Evolutionary conservation across 2,888 invertebrate genomes (phyloP).

Genomic region (Elegia similella): DNA sequence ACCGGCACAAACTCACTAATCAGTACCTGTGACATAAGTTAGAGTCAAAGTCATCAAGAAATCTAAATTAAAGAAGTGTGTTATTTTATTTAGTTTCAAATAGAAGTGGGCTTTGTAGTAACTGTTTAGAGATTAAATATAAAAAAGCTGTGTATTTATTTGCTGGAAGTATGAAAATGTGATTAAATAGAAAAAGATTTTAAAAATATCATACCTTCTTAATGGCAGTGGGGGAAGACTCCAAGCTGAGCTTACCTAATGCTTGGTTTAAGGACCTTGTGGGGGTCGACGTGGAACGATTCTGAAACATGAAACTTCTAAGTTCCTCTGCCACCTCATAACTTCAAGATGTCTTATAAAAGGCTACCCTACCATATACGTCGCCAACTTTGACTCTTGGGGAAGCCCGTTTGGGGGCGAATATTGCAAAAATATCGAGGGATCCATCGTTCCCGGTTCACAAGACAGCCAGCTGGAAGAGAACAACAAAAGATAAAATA

Average conservation of each 20-base stretch:
- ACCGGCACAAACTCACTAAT: conserved; percentile 67
- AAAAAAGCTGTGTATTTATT: too few species aligned
- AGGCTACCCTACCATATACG: conserved; percentile 86
- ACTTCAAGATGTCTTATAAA: background rate
- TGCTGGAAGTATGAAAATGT: background rate
- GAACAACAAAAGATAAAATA: conserved; percentile 30
- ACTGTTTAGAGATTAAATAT: too few species aligned
- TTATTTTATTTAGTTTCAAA: too few species aligned
- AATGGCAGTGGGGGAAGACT: conserved; percentile 55
- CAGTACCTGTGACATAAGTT: conserved; percentile 41
- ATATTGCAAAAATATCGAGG: conserved; percentile 84
- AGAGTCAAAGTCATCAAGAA: background rate
- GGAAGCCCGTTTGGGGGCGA: conserved; percentile 88
- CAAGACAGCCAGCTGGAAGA: conserved; percentile 41
- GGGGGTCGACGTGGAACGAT: conserved; percentile 57
- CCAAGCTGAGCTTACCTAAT: conserved; percentile 56
- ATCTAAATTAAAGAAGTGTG: too few species aligned
- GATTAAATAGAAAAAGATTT: background rate
- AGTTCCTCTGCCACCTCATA: background rate
- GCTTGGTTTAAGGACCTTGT: conserved; percentile 54
- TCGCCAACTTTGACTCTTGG: conserved; percentile 91
- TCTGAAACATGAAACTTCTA: conserved; percentile 46
- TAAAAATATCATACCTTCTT: conserved; percentile 47
- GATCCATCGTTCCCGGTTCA: conserved; percentile 84
- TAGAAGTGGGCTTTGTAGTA: too few species aligned